Base-by-base conservation (phyloP, 2,797 vertebrate genomes). In the Arctocebus calabarensis region DNA sequence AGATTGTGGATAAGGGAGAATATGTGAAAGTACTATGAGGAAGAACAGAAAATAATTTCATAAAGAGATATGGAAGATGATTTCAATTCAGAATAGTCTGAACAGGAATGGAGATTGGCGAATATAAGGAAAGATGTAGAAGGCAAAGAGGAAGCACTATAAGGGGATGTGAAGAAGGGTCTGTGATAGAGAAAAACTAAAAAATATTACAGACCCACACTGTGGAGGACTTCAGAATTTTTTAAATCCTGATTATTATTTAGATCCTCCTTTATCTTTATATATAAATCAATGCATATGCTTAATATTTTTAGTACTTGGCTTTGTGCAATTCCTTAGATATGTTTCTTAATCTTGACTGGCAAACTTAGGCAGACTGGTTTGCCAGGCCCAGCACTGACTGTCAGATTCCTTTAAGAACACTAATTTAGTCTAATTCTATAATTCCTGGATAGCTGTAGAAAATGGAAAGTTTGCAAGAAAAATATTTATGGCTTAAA, bases 271-370 rank as follows among this genome's bases (percentile, higher is more conserved):
- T 90, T 91, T 93, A 84, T 59, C 70, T 90, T 95, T 73, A 96
- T 48, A 78, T 88, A 77, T 71, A 52, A 88, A 86, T 59, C 23
- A 34, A 93, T 9, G 19, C 9, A 90, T 77, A 83, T 45, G 11
- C 52, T 70, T 94, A 84, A 87, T 86, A 88, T 66, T 90, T 87
- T 74, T 75, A 83, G 64, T 89, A 59, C 25, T 77, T 88, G 89
- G 32, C 45, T 93, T 94, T 92, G 88, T 71, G 20, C 20, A 95
- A 59, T 75, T 88, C 48, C 71, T 95, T 88, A 95, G 73, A 78
- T 57, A 59, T 32, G 9, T 84, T 91, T 95, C 68, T 88, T 95
- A 43, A 81, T 92, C 74, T 57, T 91, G 68, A 88, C 11, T 90
- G 66, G 59, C 55, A 90, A 34, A 89, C 52, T 70, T 90, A 48